Base-by-base conservation (phyloP, 2,797 vertebrate species). In the Phyllotis vaccarum region DNA sequence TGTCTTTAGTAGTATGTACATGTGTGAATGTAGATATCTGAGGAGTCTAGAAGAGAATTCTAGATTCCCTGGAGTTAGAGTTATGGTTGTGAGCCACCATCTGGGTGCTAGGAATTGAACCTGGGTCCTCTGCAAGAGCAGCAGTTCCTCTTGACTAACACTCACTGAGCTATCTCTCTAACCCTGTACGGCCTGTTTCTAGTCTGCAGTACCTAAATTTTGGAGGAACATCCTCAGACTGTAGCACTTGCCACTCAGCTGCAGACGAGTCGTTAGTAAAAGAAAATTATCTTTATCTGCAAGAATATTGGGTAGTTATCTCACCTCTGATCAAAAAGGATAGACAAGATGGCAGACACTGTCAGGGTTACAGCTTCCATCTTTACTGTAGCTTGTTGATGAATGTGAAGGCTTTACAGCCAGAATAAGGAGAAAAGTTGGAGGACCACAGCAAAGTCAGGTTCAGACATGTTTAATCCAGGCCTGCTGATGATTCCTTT, bases 201-300 rank as follows among this genome's bases (percentile, higher is more conserved):
- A 58, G 43, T 56, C 46, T 79, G 12, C 56, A 74, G 22, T 74
- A 79, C 52, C 49, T 62, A 19, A 52, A 76, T 68, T 82, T 81
- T 62, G 27, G 49, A 68, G 31, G 54, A 54, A n/a, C 3, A 0
- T 40, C 31, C 88, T 86, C 43, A 81, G n/a, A 83, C 27, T 27
- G 37, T 40, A 76, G 31, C 66, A 29, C 9, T 88, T 93, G 60
- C 37, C 62, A 90, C 37, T 62, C 19, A 90, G 60, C 43, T 79
- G 49, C 76, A 85, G 90, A 81, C 64, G 90, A 75, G 64, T 81
- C 40, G 68, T 89, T 96, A 78, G 49, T 40, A 88, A 91, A 96
- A 40, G 49, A 22, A 56, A 76, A 83, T 49, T 74, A 31, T 29
- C 24, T 83, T 76, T 66, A 75, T 66, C 49, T 49, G 17, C 27